These are phyloP conservation scores for Acanthurus tractus DNA, from an alignment of 2,797 vertebrate genomes.

Conservation along the genomic window DNA sequence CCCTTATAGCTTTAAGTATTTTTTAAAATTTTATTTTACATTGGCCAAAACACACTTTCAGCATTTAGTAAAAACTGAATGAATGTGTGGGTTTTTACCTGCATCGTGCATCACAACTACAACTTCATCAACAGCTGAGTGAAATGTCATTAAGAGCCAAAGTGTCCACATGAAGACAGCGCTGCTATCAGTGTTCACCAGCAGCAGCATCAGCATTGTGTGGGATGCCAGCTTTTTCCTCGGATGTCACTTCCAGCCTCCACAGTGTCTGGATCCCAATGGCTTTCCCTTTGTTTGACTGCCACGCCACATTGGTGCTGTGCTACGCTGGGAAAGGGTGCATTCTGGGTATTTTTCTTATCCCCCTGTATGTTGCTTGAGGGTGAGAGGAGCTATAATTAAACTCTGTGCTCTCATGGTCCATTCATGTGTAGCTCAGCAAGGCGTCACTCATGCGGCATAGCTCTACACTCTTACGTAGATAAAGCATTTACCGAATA, in stretches of 20 bases:
- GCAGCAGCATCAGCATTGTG: conserved; percentile 34
- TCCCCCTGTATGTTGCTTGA: conserved; percentile 65
- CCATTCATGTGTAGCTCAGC: conserved; percentile 79
- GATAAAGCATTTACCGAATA: not conserved
- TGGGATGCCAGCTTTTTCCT: conserved; percentile 34
- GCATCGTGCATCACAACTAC: conserved; percentile 6
- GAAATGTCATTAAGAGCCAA: conserved; percentile 12
- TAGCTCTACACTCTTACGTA: conserved; percentile 32
- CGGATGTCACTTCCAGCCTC: conserved; percentile 57
- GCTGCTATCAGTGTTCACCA: conserved; percentile 46
- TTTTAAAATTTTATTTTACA: too few species aligned
- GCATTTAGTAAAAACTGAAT: not conserved
- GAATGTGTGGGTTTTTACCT: not conserved
- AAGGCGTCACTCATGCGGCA: conserved; percentile 58
- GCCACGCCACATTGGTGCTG: conserved; percentile 53
- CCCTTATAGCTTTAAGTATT: not conserved
- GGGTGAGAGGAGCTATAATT: conserved; percentile 81
- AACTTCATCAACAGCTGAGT: conserved; percentile 6
- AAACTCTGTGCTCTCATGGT: conserved; percentile 68
- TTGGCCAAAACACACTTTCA: too few species aligned
- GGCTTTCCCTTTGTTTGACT: conserved; percentile 61
- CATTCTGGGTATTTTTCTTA: conserved; percentile 73
- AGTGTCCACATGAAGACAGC: not conserved
- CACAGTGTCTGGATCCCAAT: conserved; percentile 48
- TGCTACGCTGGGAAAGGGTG: conserved; percentile 50